Percentiles rank a stretch among this genome's conserved stretches.
Evolutionary conservation across 2,888 invertebrate species (phyloP).

Genomic region (Pheosia gnoma): DNA sequence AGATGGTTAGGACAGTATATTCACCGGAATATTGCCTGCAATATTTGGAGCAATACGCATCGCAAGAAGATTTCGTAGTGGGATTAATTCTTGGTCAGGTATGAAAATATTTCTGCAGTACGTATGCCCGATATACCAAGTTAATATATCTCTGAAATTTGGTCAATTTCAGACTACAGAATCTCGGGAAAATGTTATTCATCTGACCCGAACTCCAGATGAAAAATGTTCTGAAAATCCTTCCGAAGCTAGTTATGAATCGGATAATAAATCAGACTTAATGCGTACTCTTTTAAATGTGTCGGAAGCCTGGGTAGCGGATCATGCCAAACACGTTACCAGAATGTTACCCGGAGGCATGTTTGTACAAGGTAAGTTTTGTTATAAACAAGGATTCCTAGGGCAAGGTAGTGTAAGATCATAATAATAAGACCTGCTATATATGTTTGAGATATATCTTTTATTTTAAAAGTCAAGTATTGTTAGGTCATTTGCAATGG

Average conservation of each 20-base stretch:
- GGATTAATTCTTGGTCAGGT: conserved; percentile 93
- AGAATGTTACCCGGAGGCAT: conserved; percentile 96
- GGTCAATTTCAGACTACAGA: conserved; percentile 80
- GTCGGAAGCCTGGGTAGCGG: conserved; percentile 88
- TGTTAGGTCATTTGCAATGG: too few relatives aligned
- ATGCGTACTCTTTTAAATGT: conserved; percentile 82
- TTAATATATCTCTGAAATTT: background rate
- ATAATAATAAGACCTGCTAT: too few relatives aligned
- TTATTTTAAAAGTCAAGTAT: too few relatives aligned
- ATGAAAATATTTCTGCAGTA: conserved; percentile 37
- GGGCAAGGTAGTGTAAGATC: too few relatives aligned
- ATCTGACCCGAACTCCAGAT: conserved; percentile 91
- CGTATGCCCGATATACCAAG: too few relatives aligned
- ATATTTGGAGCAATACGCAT: conserved; percentile 87
- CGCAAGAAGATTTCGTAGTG: conserved; percentile 86
- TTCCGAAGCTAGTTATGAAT: conserved; percentile 62
- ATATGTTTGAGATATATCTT: too few relatives aligned
- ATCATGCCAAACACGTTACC: conserved; percentile 93
- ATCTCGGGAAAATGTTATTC: conserved; percentile 90
- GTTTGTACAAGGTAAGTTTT: conserved; percentile 87
- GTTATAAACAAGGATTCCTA: background rate
- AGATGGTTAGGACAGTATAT: conserved; percentile 88
- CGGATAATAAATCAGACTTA: conserved; percentile 56
- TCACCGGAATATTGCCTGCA: conserved; percentile 87
- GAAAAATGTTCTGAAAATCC: conserved; percentile 65